Evolutionary conservation across 2,888 invertebrate genomes (phyloP).

Genomic region (Nudaria mundana): DNA sequence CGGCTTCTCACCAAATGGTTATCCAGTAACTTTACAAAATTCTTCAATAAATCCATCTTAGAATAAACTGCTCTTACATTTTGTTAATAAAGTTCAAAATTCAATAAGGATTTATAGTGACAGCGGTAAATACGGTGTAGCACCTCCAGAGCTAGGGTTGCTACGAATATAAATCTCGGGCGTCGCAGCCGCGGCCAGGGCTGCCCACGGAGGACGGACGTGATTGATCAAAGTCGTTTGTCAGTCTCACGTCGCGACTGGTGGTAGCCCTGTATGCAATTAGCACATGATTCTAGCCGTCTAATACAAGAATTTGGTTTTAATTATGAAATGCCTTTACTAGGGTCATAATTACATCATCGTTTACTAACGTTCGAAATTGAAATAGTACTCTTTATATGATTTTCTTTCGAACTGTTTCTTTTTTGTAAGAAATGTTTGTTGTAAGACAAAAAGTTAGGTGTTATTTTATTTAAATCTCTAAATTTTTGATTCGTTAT

Average conservation of each 20-base stretch:
- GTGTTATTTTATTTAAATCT: no score
- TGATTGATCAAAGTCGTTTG: constrained; percentile 80
- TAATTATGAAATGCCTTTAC: constrained; percentile 54
- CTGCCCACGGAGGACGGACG: constrained; percentile 66
- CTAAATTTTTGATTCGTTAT: no score
- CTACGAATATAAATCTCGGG: constrained; percentile 53
- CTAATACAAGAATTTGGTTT: constrained; percentile 73
- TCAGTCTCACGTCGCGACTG: constrained; percentile 74
- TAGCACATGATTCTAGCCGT: constrained; percentile 73
- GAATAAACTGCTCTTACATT: constrained; percentile 14
- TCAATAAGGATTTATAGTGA: constrained; percentile 39
- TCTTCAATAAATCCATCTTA: constrained; percentile 8
- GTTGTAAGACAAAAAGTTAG: no score
- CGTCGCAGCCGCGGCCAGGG: constrained; percentile 60
- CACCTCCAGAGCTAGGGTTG: constrained; percentile 63
- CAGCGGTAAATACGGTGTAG: constrained; percentile 41
- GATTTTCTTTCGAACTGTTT: not conserved
- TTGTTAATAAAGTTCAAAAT: constrained; percentile 37
- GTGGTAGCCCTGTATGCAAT: constrained; percentile 68
- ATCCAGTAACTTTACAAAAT: constrained; percentile 34
- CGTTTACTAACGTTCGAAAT: constrained; percentile 12
- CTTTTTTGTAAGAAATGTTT: not conserved
- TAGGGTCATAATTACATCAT: no score
- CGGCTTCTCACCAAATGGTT: constrained; percentile 39
- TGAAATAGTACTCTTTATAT: constrained; percentile 4